Evolutionary conservation across 2,113 vertebrate species (phyloP).

Genomic region (Xiphias gladius): DNA sequence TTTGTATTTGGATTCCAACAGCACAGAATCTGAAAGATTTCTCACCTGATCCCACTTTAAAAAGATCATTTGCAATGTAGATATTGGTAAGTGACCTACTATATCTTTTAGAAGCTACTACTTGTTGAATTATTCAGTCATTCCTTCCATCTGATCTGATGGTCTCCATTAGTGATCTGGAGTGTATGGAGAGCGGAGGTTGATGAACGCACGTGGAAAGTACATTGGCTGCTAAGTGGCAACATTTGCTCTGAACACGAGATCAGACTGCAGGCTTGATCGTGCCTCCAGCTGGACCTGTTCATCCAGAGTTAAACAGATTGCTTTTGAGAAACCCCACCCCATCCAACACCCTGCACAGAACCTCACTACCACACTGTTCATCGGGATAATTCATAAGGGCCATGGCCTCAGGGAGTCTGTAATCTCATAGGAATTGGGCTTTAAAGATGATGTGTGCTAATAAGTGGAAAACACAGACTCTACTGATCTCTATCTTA

Average conservation of each 20-base stretch:
- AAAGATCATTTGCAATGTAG: slow-evolving; percentile 37
- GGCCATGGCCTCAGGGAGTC: slow-evolving; percentile 8
- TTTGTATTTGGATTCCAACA: slow-evolving; percentile 9
- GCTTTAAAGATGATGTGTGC: slow-evolving; percentile 54
- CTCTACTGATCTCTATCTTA: slow-evolving; percentile 48
- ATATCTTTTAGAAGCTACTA: slow-evolving; percentile 42
- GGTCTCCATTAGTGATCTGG: slow-evolving; percentile 46
- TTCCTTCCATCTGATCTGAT: slow-evolving; percentile 30
- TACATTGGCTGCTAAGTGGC: slow-evolving; percentile 43
- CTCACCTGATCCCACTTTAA: slow-evolving; percentile 8
- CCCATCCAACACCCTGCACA: not conserved
- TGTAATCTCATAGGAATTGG: slow-evolving; percentile 15
- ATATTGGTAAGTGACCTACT: slow-evolving; percentile 44
- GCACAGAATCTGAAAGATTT: not conserved
- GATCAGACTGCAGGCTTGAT: slow-evolving; percentile 34
- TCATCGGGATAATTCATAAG: slow-evolving; percentile 50
- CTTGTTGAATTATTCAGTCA: slow-evolving; percentile 65
- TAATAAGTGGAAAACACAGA: slow-evolving; percentile 55
- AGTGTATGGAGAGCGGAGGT: slow-evolving; percentile 2
- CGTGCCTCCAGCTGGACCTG: slow-evolving; percentile 9
- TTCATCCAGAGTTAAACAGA: slow-evolving; percentile 50
- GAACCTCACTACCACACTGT: not conserved
- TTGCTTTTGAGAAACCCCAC: slow-evolving; percentile 25
- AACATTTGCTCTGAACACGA: slow-evolving; percentile 44
- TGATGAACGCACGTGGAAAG: slow-evolving; percentile 39